phyloP scores from a whole-genome alignment of 2,113 vertebrate genomes.

The Eretmochelys imbricata region DNA sequence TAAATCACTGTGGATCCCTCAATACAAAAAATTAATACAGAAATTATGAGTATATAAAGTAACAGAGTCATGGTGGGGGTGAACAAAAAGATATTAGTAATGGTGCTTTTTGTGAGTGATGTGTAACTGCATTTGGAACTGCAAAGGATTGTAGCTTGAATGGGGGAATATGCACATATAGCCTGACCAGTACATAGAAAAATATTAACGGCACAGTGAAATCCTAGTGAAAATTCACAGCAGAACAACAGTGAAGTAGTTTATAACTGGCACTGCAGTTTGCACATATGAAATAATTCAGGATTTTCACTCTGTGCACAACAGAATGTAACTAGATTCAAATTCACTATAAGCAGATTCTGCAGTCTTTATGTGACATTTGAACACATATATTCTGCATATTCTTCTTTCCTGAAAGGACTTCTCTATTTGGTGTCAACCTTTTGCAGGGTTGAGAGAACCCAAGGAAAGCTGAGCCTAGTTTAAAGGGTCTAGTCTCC shows the following conservation, averaged over 20 bases:
- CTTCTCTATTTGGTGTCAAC: not conserved
- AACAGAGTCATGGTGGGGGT: not conserved
- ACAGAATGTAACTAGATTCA: not conserved
- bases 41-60: not conserved
- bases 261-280: not conserved
- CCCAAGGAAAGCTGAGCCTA: not conserved
- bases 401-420: not conserved
- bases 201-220: not conserved
- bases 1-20: not conserved
- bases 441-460: not conserved
- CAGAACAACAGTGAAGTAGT: not conserved
- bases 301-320: not conserved
- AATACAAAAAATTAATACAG: fast-evolving
- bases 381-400: fast-evolving
- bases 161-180: fast-evolving
- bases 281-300: not conserved
- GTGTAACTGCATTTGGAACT: not conserved
- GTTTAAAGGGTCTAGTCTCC: not conserved
- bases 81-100: not conserved
- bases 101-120: not conserved
- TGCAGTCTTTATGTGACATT: fast-evolving
- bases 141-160: fast-evolving
- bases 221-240: not conserved
- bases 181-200: not conserved
- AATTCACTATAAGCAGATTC: not conserved